A percentile compares a stretch with the other conserved stretches of the same genome.
Evolutionary conservation across 2,113 vertebrate species (phyloP).

Genomic region (Ptilorrhoa leucosticta): DNA sequence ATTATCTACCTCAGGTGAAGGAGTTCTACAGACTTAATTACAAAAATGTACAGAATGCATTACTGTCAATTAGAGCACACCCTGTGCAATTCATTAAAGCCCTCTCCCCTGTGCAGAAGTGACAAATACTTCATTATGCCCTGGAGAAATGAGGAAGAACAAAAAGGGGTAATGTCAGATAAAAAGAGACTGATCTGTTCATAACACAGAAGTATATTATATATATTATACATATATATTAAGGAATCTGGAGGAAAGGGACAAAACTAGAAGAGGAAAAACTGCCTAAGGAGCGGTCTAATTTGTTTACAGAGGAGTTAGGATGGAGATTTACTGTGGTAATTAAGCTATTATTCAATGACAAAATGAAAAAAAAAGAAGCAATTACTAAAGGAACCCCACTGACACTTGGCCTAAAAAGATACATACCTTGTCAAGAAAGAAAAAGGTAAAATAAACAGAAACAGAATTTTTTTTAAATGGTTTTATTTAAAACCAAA

Average conservation of each 20-base stretch:
- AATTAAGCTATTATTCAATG: conserved; percentile 58
- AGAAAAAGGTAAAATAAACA: neutral
- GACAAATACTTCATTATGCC: conserved; percentile 8
- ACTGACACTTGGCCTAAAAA: neutral
- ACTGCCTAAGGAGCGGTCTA: neutral
- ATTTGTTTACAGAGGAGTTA: conserved; percentile 27
- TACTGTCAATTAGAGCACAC: conserved; percentile 51
- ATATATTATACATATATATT: neutral
- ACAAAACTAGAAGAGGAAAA: neutral
- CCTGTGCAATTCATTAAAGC: conserved; percentile 45
- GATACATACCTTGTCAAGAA: neutral
- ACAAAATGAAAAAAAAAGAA: conserved; percentile 10
- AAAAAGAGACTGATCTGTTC: conserved; percentile 5
- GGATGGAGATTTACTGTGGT: neutral
- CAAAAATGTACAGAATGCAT: conserved; percentile 40
- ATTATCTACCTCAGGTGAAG: conserved; percentile 39
- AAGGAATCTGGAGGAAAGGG: neutral
- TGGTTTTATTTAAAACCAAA: neutral
- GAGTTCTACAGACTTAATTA: conserved; percentile 55
- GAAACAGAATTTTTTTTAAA: neutral
- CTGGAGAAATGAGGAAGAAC: conserved; percentile 10
- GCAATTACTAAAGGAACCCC: conserved; percentile 3
- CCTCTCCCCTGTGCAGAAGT: neutral
- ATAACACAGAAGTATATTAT: neutral
- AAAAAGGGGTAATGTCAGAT: conserved; percentile 5